These are phyloP conservation scores for Macquaria australasica DNA, from an alignment of 2,113 vertebrate species.

Conservation along the genomic window DNA sequence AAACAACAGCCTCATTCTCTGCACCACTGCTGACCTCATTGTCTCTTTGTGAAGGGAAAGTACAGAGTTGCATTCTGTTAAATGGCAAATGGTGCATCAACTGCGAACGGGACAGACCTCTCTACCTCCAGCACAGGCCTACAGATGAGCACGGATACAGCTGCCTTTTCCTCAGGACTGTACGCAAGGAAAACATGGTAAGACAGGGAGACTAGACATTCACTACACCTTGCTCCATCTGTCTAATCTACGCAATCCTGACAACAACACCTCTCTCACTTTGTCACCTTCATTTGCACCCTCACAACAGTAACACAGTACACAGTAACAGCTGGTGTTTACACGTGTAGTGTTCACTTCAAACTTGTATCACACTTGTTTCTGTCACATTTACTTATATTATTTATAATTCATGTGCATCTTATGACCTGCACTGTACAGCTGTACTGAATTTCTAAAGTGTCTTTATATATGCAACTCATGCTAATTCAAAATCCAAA, in stretches of 20 bases:
- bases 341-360: background rate
- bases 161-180: slow-evolving; percentile 29
- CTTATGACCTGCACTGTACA: slow-evolving; percentile 4
- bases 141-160: slow-evolving; percentile 69
- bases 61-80: slow-evolving; percentile 86
- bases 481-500: background rate
- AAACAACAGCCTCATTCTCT: slow-evolving; percentile 87
- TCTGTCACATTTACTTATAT: background rate
- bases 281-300: slow-evolving; percentile 3
- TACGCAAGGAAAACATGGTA: slow-evolving; percentile 78
- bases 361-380: slow-evolving; percentile 5
- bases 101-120: slow-evolving; percentile 62
- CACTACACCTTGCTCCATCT: slow-evolving; percentile 33
- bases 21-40: slow-evolving; percentile 85
- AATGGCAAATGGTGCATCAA: slow-evolving; percentile 75
- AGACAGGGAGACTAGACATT: slow-evolving; percentile 50
- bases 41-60: slow-evolving; percentile 86
- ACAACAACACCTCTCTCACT: slow-evolving; percentile 9
- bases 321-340: slow-evolving; percentile 34
- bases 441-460: slow-evolving; percentile 3
- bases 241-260: slow-evolving; percentile 11
- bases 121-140: slow-evolving; percentile 52
- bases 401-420: background rate
- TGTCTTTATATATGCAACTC: background rate
- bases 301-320: background rate